Percentiles rank a stretch among this genome's conserved stretches.
Evolutionary conservation across 2,113 vertebrate species (phyloP).

Genomic region (Heliornis fulica): DNA sequence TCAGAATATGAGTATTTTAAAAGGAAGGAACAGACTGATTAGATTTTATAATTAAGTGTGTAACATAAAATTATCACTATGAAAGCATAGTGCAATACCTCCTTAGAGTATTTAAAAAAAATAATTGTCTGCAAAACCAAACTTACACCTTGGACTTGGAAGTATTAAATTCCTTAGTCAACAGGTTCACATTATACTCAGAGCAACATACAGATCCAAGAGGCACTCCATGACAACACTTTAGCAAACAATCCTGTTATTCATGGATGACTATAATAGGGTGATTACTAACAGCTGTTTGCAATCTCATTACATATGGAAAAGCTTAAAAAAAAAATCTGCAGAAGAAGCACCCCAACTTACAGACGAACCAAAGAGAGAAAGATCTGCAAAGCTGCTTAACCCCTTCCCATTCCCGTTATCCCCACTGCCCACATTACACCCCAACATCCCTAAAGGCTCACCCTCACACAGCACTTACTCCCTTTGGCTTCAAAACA

Average conservation of each 20-base stretch:
- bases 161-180: conserved; percentile 54
- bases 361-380: background rate
- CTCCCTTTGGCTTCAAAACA: background rate
- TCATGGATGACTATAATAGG: conserved; percentile 43
- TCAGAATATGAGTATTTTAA: background rate
- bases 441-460: background rate
- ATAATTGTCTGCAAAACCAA: background rate
- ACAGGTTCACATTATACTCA: conserved; percentile 48
- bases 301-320: conserved; percentile 34
- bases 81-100: background rate
- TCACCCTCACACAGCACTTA: background rate
- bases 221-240: conserved; percentile 35
- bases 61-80: background rate
- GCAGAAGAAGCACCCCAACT: conserved; percentile 12
- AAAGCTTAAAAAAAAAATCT: conserved; percentile 30
- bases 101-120: conserved; percentile 4
- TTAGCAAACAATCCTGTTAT: conserved; percentile 65
- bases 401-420: background rate
- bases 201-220: conserved; percentile 21
- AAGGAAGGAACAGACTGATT: background rate
- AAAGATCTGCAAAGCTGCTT: background rate
- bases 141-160: conserved; percentile 9
- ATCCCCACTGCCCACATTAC: background rate
- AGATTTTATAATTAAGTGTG: background rate
- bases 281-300: conserved; percentile 60